Evolutionary conservation across 2,888 invertebrate species (phyloP), one percentile per base, ranked within the genome.

Genomic region (Gymnoscelis rufifasciata): DNA sequence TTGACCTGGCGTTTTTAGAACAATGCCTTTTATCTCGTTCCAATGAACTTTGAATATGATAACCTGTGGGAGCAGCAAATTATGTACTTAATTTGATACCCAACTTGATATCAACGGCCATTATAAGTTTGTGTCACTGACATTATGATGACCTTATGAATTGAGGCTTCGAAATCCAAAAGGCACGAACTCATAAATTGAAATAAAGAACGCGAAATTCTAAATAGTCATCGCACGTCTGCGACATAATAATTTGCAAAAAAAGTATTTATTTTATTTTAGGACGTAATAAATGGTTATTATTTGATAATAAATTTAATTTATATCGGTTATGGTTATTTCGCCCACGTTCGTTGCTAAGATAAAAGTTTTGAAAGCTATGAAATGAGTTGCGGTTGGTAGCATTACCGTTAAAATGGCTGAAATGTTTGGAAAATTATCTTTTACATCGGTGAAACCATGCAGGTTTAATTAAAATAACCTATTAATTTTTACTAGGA

Each of bases 21-120:
- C 83, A 83, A 83, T 79, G 67, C 57, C 66, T 59, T 69, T 77
- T 83, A 80, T 83, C 77, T 71, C 59, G 61, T 78, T 80, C 74
- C 62, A 70, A 54, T 70, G 78, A 83, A 82, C 75, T 74, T 70
- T 62, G 76, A 78, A 83, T 78, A 68, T 70, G 82, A 84, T 83
- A 78, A 71, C 74, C 71, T 78, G 82, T 83, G 84, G 67, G 83
- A 84, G 79, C 62, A 59, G 64, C 71, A 75, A 77, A 80, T 19
- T 47, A 56, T 47, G 46, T 71, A 75, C 56, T 64, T 68, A 44
- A 49, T 63, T 63, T 45, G 44, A 49, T 49, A 49, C 33, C 41
- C 35, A 65, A 68, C 66, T 65, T 61, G 70, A 74, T 70, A 69
- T 51, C 56, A 51, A 49, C 40, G 57, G 56, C 64, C 51, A 59